Evolutionary conservation across 1,140 invertebrate genomes (phyloP).

Genomic region (Daktulosphaira vitifoliae): DNA sequence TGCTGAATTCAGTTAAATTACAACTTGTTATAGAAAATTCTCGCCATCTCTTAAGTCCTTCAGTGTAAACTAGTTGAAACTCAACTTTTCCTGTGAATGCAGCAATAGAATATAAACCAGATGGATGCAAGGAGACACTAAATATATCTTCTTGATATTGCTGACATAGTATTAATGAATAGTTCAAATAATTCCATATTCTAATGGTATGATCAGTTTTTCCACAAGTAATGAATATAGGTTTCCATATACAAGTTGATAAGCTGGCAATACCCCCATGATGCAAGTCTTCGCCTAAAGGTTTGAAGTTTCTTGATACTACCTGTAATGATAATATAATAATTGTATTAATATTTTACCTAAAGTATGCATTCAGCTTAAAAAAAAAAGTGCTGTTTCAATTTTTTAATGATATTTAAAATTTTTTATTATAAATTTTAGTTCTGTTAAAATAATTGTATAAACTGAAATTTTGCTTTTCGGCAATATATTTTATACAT

Average conservation of each 20-base stretch:
- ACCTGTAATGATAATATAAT: too few species aligned
- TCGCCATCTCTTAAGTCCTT: conserved; percentile 68
- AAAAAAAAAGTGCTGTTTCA: too few species aligned
- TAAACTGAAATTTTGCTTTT: too few species aligned
- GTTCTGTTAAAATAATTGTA: too few species aligned
- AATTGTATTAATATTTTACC: too few species aligned
- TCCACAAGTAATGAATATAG: conserved; percentile 77
- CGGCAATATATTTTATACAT: too few species aligned
- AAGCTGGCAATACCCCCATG: conserved; percentile 66
- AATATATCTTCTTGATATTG: conserved; percentile 73
- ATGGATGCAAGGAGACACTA: conserved; percentile 71
- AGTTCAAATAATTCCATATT: conserved; percentile 82
- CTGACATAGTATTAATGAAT: conserved; percentile 65
- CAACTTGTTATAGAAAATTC: conserved; percentile 69
- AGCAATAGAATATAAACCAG: conserved; percentile 66
- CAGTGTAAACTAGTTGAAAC: conserved; percentile 74
- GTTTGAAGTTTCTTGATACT: conserved; percentile 45
- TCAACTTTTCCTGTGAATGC: conserved; percentile 85
- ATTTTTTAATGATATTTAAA: too few species aligned
- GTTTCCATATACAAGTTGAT: conserved; percentile 78
- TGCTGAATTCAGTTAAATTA: conserved; percentile 60
- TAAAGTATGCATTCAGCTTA: too few species aligned
- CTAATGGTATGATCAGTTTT: conserved; percentile 67
- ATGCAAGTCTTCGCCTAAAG: conserved; percentile 66
- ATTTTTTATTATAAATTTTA: too few species aligned